Base-by-base conservation (phyloP, 2,888 invertebrate species). In the Cataglyphis livida region DNA sequence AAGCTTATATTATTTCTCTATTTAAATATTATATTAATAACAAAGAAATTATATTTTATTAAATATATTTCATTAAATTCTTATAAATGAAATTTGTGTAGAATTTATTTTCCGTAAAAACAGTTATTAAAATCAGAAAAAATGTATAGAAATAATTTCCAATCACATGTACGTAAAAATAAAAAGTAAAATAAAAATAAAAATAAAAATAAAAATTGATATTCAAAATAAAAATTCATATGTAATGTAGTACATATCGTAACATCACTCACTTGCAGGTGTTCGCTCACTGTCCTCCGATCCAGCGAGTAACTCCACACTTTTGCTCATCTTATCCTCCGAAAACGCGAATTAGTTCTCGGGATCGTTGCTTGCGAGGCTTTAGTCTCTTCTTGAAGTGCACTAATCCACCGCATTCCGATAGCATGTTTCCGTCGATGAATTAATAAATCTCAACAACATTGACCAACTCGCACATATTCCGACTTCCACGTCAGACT, bases 271-370 rank as follows among this genome's bases (percentile, higher is more conserved):
- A 93, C 93, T 91, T 71, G 84, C 84, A 75, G 89, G 82, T 85
- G 85, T 86, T 84, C 87, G 91, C 88, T 93, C 93, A 89, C 91
- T 91, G 90, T 94, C 93, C 90, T 94, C 93, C 89, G 93, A 90
- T 87, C 92, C 93, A 87, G 93, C 92, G 86, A 94, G 93, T 84
- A 94, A 90, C 88, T 94, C 94, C 84, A 93, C 93, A 90, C 93
- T 94, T 87, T 94, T 94, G 92, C 94, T 94, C 94, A 94, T 94
- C 87, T 89, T 93, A 90, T 89, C 87, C 85, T 82, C 88, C 84
- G 75, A 84, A 85, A 48, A 66, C 83, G 81, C 78, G 85, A 83
- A 89, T 88, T 82, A 85, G 81, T 78, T 81, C 78, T 81, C 84
- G 86, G 84, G 76, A 84, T 83, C 82, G 84, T 85, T 81, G 86